Evolutionary conservation across 1,140 invertebrate species (phyloP), one percentile per base, ranked within the genome.

Genomic region (Drosophila repletoides): DNA sequence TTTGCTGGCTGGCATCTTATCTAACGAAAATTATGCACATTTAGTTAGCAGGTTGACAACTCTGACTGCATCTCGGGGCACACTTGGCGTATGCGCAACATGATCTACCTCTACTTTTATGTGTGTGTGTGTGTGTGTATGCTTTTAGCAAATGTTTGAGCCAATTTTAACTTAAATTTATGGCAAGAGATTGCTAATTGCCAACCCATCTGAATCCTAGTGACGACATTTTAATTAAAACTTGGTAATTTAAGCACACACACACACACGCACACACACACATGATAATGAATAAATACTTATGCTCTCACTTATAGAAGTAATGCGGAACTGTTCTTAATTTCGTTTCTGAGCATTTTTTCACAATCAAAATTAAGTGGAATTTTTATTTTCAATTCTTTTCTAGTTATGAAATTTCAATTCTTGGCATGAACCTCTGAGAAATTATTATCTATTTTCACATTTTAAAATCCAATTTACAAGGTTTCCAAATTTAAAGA

Each of bases 171-270:
- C 68, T 72, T 71, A 48, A 77, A 81, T 83, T 83, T 77, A 83
- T 84, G 59, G 64, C 64, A 74, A 74, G 76, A 71, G 59, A 79
- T 79, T 84, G 59, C 69, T 83, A 83, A 83, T 76, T 81, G 72
- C 72, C 72, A 68, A 73, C 64, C 68, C 46, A 48, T 36, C 40
- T 80, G 75, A 31, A 52, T 38, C 48, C 53, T 28, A 49, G 34
- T 49, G 77, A 66, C 59, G 77, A 83, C 79, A 84, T 83, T 84
- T 83, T 83, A 83, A 84, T 83, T 83, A 83, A 83, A 83, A 84
- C 75, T 79, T 84, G 74, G 24, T 31, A 56, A 60, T 60, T 53
- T 43, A 19, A 36, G 41, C 17, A 24, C 12, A 46, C 14, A 46
- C 12, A 28, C n/a, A n/a, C n/a, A n/a, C n/a, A n/a, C n/a, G 17